A percentile compares a stretch with the other conserved stretches of the same genome.
These are phyloP conservation scores for Mustela nigripes DNA, from an alignment of 2,113 vertebrate genomes.

Conservation along the genomic window DNA sequence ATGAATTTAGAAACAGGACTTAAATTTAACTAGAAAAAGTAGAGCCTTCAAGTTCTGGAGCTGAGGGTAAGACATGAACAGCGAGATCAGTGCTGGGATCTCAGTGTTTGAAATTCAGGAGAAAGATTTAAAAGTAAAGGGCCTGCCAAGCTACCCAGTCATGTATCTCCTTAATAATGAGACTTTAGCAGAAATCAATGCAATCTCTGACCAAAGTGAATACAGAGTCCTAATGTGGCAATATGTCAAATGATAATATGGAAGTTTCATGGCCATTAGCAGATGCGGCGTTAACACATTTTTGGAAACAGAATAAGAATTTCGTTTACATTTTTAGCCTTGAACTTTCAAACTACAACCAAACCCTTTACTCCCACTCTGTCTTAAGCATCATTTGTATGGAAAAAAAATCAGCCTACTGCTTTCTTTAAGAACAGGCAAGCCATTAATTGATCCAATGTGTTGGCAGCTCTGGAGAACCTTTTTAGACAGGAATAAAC, in stretches of 20 bases:
- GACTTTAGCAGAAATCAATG: conserved; percentile 33
- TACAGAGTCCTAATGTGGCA: conserved; percentile 32
- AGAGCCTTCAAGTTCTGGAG: neutral
- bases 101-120: neutral
- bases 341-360: conserved; percentile 73
- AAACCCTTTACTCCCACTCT: conserved; percentile 70
- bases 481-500: conserved; percentile 67
- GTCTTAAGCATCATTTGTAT: conserved; percentile 78
- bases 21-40: neutral
- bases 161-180: neutral
- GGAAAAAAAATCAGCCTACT: conserved; percentile 84
- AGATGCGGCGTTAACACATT: neutral
- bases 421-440: conserved; percentile 75
- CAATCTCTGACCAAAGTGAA: neutral
- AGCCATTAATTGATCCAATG: conserved; percentile 83
- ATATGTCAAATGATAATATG: conserved; percentile 49
- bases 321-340: conserved; percentile 58
- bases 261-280: conserved; percentile 38
- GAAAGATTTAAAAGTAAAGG: conserved; percentile 39
- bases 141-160: neutral
- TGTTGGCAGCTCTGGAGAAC: conserved; percentile 73
- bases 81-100: neutral
- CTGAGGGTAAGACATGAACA: neutral
- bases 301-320: conserved; percentile 63
- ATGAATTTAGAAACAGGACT: neutral